Evolutionary conservation across 2,797 vertebrate species (phyloP).

Genomic region (Sebastes elongatus): DNA sequence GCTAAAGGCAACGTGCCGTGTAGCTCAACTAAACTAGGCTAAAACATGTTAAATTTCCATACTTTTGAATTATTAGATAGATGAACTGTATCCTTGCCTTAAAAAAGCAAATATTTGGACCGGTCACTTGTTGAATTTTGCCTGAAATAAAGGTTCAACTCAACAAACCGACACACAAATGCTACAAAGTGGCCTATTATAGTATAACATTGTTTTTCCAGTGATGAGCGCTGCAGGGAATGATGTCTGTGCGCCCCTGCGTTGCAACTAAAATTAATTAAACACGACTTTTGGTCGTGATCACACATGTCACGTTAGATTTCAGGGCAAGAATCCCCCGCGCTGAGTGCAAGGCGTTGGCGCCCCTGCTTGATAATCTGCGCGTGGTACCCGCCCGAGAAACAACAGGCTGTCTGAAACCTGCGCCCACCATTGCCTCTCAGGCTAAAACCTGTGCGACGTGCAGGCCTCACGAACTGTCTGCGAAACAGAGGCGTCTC

Average conservation of each 20-base stretch:
- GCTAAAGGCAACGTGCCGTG: conserved; percentile 56
- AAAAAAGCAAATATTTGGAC: background rate
- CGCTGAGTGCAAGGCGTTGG: conserved; percentile 55
- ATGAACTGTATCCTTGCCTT: background rate
- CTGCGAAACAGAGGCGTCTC: conserved; percentile 55
- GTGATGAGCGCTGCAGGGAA: conserved; percentile 57
- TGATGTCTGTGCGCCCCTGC: conserved; percentile 43
- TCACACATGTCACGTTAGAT: conserved; percentile 81
- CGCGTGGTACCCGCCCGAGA: conserved; percentile 79
- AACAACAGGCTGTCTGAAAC: conserved; percentile 85
- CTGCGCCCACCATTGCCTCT: conserved; percentile 79
- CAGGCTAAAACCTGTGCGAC: conserved; percentile 78
- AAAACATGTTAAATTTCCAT: conserved; percentile 13
- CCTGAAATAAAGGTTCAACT: background rate
- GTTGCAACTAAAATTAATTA: conserved; percentile 69
- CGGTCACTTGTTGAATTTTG: conserved; percentile 17
- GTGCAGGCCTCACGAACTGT: conserved; percentile 50
- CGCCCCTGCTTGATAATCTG: conserved; percentile 74
- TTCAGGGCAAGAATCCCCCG: conserved; percentile 48
- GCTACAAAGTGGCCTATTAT: conserved; percentile 42
- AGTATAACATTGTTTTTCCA: background rate
- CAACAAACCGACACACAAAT: background rate
- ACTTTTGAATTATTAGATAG: background rate
- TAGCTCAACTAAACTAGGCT: conserved; percentile 25
- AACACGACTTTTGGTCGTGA: conserved; percentile 75